Evolutionary conservation across 2,888 invertebrate species (phyloP).

Genomic region (Eristalis pertinax): DNA sequence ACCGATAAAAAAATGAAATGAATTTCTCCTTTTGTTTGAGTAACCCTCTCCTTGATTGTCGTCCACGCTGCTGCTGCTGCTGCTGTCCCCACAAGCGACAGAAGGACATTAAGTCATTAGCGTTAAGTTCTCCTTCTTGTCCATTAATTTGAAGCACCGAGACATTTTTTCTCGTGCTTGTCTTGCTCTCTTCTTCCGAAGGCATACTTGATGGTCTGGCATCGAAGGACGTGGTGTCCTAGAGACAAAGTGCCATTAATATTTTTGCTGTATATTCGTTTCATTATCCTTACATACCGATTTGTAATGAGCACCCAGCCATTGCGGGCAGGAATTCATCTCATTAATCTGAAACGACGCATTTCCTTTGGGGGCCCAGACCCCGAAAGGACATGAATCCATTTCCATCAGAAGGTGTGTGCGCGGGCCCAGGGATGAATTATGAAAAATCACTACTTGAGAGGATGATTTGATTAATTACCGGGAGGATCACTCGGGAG

Average conservation of each 20-base stretch:
- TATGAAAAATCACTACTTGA: slow-evolving; percentile 68
- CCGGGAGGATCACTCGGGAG: slow-evolving; percentile 49
- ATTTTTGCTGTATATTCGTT: slow-evolving; percentile 39
- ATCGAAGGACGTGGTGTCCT: slow-evolving; percentile 20
- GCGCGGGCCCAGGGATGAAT: slow-evolving; percentile 30
- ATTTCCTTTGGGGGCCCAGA: slow-evolving; percentile 21
- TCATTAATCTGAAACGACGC: slow-evolving; percentile 55
- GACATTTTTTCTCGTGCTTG: background rate
- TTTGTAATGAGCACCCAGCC: slow-evolving; percentile 32
- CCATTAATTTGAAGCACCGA: slow-evolving; percentile 11
- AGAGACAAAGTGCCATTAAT: slow-evolving; percentile 59
- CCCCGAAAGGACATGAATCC: slow-evolving; percentile 42
- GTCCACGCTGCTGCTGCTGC: background rate
- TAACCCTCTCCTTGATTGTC: background rate
- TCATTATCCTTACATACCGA: slow-evolving; percentile 36
- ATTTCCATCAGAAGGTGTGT: slow-evolving; percentile 27
- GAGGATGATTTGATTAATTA: slow-evolving; percentile 71
- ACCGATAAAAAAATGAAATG: slow-evolving; percentile 30
- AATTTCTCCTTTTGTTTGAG: slow-evolving; percentile 22
- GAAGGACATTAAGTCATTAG: slow-evolving; percentile 47
- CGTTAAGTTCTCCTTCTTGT: slow-evolving; percentile 6
- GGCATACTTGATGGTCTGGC: background rate
- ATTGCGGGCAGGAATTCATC: slow-evolving; percentile 32
- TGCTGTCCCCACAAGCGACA: background rate
- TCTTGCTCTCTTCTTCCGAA: background rate